Evolutionary conservation across 1,140 invertebrate species (phyloP).

Genomic region (Medauroidea extradentata): DNA sequence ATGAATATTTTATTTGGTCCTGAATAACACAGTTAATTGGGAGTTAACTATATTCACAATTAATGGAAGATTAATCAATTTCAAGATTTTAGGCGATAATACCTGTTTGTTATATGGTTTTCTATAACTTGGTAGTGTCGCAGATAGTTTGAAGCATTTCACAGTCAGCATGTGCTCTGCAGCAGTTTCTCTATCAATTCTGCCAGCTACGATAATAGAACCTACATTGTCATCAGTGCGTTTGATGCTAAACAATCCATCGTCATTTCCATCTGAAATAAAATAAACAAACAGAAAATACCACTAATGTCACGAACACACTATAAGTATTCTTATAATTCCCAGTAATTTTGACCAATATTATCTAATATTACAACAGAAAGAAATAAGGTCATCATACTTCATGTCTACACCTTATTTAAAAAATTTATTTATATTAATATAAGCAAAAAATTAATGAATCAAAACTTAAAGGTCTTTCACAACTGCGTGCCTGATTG

Average conservation of each 20-base stretch:
- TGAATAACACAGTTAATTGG: too few species aligned
- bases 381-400: too few species aligned
- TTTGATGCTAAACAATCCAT: conserved; percentile 57
- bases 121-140: conserved; percentile 40
- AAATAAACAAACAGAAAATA: conserved; percentile 9
- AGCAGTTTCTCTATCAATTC: conserved; percentile 61
- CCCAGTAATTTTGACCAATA: too few species aligned
- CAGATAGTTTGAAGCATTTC: conserved; percentile 61
- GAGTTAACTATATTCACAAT: background rate
- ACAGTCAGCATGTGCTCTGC: conserved; percentile 59
- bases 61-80: conserved; percentile 19
- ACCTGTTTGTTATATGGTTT: conserved; percentile 57
- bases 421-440: too few species aligned
- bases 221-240: conserved; percentile 61
- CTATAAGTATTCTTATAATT: background rate
- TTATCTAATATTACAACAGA: too few species aligned
- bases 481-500: too few species aligned
- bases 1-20: background rate
- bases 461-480: too few species aligned
- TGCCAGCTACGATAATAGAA: conserved; percentile 52
- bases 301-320: background rate
- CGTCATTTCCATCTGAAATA: conserved; percentile 68
- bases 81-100: background rate
- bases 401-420: too few species aligned
- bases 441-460: too few species aligned